Evolutionary conservation across 1,140 invertebrate species (phyloP).

Genomic region (Scylla paramamosain): DNA sequence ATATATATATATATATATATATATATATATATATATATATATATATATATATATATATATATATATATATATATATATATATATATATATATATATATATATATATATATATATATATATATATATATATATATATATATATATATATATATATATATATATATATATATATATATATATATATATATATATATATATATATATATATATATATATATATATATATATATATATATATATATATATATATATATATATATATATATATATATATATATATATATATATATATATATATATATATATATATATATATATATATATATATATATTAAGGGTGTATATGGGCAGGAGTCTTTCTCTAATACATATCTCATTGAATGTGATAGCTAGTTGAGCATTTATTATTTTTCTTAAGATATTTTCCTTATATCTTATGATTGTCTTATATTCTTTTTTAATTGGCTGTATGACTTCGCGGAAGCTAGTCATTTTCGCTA

Average conservation of each 20-base stretch:
- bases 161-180: conserved; percentile 26
- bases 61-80: conserved; percentile 26
- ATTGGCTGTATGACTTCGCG: no score
- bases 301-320: conserved; percentile 26
- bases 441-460: no score
- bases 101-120: conserved; percentile 17
- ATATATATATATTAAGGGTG: conserved; percentile 26
- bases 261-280: conserved; percentile 26
- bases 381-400: no score
- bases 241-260: conserved; percentile 26
- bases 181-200: conserved; percentile 26
- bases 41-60: conserved; percentile 26
- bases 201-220: conserved; percentile 26
- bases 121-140: conserved; percentile 26
- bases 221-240: conserved; percentile 26
- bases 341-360: no score
- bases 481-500: no score
- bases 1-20: background rate
- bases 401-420: no score
- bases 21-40: conserved; percentile 8
- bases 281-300: conserved; percentile 26
- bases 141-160: conserved; percentile 26
- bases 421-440: no score
- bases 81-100: conserved; percentile 26
- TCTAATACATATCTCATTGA: no score